Evolutionary conservation across 2,797 vertebrate species (phyloP).

Genomic region (Micropoecilia bifurca): DNA sequence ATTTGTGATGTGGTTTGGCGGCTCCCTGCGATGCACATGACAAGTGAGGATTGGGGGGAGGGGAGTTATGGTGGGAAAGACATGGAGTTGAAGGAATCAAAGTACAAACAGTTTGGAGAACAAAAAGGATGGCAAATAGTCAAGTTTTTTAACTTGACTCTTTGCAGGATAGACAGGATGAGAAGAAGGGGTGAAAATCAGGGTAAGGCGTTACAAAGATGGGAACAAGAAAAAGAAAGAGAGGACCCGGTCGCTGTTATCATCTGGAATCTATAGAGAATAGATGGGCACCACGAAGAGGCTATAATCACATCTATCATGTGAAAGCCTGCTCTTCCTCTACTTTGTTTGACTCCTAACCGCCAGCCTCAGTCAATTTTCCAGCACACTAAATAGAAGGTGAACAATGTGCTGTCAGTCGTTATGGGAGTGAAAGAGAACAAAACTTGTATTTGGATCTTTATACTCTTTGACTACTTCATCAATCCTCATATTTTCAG

Average conservation of each 20-base stretch:
- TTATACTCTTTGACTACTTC: slow-evolving; percentile 6
- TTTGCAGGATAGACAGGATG: slow-evolving; percentile 28
- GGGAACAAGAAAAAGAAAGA: slow-evolving; percentile 36
- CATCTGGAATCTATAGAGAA: slow-evolving; percentile 78
- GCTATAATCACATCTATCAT: slow-evolving; percentile 76
- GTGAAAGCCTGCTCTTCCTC: slow-evolving; percentile 60
- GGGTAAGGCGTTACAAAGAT: slow-evolving; percentile 24
- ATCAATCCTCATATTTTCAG: slow-evolving; percentile 33
- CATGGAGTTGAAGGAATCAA: slow-evolving; percentile 55
- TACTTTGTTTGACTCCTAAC: slow-evolving; percentile 48
- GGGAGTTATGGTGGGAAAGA: slow-evolving; percentile 48
- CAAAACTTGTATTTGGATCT: slow-evolving; percentile 39
- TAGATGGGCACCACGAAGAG: slow-evolving; percentile 65
- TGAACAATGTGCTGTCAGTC: slow-evolving; percentile 52
- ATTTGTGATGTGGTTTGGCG: slow-evolving; percentile 62
- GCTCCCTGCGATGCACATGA: slow-evolving; percentile 53
- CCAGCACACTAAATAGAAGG: slow-evolving; percentile 59
- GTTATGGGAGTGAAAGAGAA: slow-evolving; percentile 32
- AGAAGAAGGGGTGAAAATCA: slow-evolving; percentile 33
- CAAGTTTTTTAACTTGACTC: too few relatives aligned
- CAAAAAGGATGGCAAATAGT: slow-evolving; percentile 36
- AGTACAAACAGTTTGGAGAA: slow-evolving; percentile 36
- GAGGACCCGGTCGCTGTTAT: slow-evolving; percentile 57
- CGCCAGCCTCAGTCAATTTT: slow-evolving; percentile 49
- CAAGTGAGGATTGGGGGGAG: slow-evolving; percentile 17